Evolutionary conservation across 1,140 invertebrate species (phyloP), one percentile per base, ranked within the genome.

Genomic region (Cotesia glomerata): DNA sequence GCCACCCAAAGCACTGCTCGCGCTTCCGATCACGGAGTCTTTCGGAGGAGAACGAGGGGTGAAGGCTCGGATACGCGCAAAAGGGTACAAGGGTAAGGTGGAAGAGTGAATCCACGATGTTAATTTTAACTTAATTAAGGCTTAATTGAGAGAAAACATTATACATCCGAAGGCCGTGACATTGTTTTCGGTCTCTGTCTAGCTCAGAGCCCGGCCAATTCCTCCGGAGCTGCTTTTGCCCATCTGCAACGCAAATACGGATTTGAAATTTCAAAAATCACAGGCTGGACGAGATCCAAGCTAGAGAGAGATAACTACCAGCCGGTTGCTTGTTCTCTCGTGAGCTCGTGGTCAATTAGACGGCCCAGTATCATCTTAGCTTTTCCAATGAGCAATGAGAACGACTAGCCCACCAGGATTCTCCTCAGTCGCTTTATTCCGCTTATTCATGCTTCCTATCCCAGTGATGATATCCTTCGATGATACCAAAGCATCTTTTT

Each of bases 61-160:
- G 68, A 74, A 79, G 82, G 32, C 35, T 35, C 5, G 49, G 66
- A 51, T 45, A 45, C 39, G 39, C 39, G 39, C 39, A 45, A 45
- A 56, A 68, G 70, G 63, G 70, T 66, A 72, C 64, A 45, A 59
- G 66, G 78, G 76, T 69, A 76, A 79, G 82, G 34, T 49, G 16
- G 61, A 67, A 63, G 16, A 64, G 79, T 80, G 82, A 84, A 82
- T 85, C 78, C 84, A 82, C 82, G 85, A 87, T 87, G 86, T 86
- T 87, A 87, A 87, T 87, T 87, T 87, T 87, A 87, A 87, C 86
- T 87, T 87, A 87, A 87, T 87, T 87, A 87, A 87, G 85, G 85
- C 86, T 87, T 87, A 87, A 87, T 87, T 87, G 85, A 87, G 86
- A 87, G 85, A 85, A 87, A 87, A 87, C 86, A 87, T 86, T 87